phyloP scores from a whole-genome alignment of 2,113 vertebrate genomes.

The Cyprinus carpio region DNA sequence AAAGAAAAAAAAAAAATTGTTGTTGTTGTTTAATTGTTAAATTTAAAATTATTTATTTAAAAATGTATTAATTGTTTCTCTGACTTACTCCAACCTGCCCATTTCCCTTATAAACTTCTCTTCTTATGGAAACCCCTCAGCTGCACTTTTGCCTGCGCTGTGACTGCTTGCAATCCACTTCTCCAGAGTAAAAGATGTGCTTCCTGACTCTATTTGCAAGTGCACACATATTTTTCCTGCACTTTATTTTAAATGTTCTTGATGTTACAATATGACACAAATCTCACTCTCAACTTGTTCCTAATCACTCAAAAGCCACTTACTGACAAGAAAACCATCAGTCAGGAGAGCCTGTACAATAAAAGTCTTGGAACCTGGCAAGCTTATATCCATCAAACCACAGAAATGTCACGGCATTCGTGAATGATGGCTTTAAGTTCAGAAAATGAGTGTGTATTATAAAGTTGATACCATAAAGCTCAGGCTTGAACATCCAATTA shows the following conservation, averaged over 20 bases:
- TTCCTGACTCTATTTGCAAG: neutral
- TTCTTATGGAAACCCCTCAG: neutral
- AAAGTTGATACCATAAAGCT: neutral
- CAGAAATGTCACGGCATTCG: neutral
- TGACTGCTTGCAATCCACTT: neutral
- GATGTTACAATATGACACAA: neutral
- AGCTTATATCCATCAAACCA: neutral
- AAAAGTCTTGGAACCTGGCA: neutral
- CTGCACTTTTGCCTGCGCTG: neutral
- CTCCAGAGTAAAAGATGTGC: neutral
- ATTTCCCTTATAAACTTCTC: neutral
- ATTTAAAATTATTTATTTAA: neutral
- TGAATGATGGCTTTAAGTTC: neutral
- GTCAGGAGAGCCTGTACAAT: slow-evolving; percentile 1
- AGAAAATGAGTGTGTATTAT: neutral
- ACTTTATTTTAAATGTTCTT: neutral
- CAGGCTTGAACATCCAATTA: neutral
- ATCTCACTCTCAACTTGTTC: slow-evolving; percentile 7
- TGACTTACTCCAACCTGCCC: neutral
- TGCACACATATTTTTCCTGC: neutral
- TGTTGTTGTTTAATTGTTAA: no score
- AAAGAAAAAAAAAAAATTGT: neutral
- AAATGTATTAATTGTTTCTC: no score
- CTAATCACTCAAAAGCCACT: slow-evolving; percentile 20
- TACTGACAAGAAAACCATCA: slow-evolving; percentile 3